Base-by-base conservation (phyloP, 2,888 invertebrate species). In the Pediacus dermestoides region DNA sequence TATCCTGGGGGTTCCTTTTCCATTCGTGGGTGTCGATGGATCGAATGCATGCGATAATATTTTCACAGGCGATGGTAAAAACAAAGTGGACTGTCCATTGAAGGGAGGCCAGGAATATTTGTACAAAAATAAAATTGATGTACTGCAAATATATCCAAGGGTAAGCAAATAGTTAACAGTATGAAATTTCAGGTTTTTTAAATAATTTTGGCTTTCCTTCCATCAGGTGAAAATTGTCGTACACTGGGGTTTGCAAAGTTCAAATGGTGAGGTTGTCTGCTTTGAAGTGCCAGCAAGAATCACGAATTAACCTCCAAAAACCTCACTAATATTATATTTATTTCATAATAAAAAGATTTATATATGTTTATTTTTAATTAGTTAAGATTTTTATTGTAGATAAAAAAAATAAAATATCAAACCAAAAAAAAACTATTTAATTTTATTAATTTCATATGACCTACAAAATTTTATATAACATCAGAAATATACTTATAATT, bases 1-100 rank as follows among this genome's bases (percentile, higher is more conserved):
- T 0, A 72, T 88, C 10, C 60, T 77, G 2, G 80, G 79, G 0
- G 59, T 86, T 1, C 71, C 75, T 0, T 57, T 89, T 33, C 88
- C 89, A 0, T 88, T 88, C 61, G 59, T 85, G 6, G 88, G 89
- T 4, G 85, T 87, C 8, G 83, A 88, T 60, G 82, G 82, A 7
- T 71, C 69, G 13, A 74, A 77, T 33, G 80, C 86, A 16, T 88
- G 88, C 55, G 70, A 73, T 12, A 75, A 80, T 49, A 67, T 89
- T 30, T 81, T 66, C 56, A 69, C 75, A 47, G 64, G 61, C 1
- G 74, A 75, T 42, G 83, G 80, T 0, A 71, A 70, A 34, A 75
- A 74, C 0, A 70, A 78, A 55, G 75, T 74, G 1, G 63, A 74
- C 2, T 89, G 88, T 45, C 84, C 88, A 0, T 67, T 89, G 28